These are phyloP conservation scores for Brachionus sp. DNA, from an alignment of 1,140 invertebrate species.

Conservation along the genomic window DNA sequence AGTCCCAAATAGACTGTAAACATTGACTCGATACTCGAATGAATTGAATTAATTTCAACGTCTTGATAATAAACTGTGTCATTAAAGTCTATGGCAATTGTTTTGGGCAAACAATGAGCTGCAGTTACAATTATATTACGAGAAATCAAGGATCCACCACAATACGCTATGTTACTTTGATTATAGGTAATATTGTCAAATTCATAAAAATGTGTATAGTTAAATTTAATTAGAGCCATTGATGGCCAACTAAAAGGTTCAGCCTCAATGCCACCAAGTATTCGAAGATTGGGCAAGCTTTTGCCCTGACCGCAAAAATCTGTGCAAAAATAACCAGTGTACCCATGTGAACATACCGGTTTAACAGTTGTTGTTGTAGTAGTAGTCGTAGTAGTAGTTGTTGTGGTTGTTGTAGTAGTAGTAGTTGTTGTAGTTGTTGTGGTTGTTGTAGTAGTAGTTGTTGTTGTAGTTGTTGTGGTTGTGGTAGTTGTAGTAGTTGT, in stretches of 20 bases:
- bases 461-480: background rate
- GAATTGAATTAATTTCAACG: background rate
- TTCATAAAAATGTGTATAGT: background rate
- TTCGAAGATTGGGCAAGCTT: background rate
- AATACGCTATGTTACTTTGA: background rate
- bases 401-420: background rate
- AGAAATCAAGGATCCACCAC: conserved; percentile 23
- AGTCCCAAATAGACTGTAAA: background rate
- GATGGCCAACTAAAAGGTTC: conserved; percentile 34
- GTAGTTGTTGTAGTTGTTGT: background rate
- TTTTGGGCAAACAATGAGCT: background rate
- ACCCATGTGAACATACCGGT: background rate
- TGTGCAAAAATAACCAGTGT: background rate
- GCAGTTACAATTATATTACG: conserved; percentile 7
- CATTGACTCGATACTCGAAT: conserved; percentile 22
- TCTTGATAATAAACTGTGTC: background rate
- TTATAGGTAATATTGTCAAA: background rate
- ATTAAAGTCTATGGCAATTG: background rate
- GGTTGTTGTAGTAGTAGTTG: background rate
- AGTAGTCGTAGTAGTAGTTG: background rate
- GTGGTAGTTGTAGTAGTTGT: background rate
- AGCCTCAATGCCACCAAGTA: conserved; percentile 4
- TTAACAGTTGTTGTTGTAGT: background rate
- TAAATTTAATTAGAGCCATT: conserved; percentile 1
- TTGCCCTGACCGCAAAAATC: conserved; percentile 1